A percentile compares a stretch with the other conserved stretches of the same genome.
Evolutionary conservation across 2,888 invertebrate species (phyloP).

Genomic region (Acanthopleura granulata): DNA sequence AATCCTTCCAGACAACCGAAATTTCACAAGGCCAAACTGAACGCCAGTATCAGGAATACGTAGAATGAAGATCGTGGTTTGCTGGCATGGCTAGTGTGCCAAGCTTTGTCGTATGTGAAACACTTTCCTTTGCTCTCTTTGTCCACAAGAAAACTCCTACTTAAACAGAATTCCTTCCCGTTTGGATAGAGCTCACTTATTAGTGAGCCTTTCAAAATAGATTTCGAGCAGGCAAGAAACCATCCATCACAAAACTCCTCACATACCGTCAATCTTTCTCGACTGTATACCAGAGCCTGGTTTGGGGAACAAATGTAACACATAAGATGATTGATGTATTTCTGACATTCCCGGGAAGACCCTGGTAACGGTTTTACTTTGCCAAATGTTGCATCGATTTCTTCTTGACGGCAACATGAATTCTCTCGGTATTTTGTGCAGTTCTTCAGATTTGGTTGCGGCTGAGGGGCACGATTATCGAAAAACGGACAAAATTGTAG

Average conservation of each 20-base stretch:
- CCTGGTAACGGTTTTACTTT: constrained; percentile 69
- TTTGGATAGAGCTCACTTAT: constrained; percentile 62
- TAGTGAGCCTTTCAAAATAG: constrained; percentile 67
- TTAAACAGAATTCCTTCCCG: constrained; percentile 65
- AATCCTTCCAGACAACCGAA: too few species aligned
- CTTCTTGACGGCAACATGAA: constrained; percentile 67
- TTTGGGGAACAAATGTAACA: constrained; percentile 70
- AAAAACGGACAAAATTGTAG: constrained; percentile 67
- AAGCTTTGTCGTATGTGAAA: constrained; percentile 51
- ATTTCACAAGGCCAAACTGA: too few species aligned
- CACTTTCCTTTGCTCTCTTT: constrained; percentile 50
- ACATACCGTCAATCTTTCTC: constrained; percentile 67
- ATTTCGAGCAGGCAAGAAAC: constrained; percentile 65
- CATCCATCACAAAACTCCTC: constrained; percentile 67
- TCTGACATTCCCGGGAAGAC: constrained; percentile 65
- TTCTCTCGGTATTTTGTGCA: constrained; percentile 51
- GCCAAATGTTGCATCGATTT: constrained; percentile 68
- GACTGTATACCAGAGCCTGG: constrained; percentile 65
- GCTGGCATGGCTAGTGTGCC: background rate
- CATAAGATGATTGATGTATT: constrained; percentile 69
- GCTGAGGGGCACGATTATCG: constrained; percentile 66
- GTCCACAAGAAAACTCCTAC: constrained; percentile 63
- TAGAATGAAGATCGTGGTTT: too few species aligned
- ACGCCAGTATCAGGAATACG: too few species aligned
- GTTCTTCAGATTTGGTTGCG: constrained; percentile 66